Conservation (phyloP, 92 coral and sea anemone species). For the Galaxea fascicularis region DNA sequence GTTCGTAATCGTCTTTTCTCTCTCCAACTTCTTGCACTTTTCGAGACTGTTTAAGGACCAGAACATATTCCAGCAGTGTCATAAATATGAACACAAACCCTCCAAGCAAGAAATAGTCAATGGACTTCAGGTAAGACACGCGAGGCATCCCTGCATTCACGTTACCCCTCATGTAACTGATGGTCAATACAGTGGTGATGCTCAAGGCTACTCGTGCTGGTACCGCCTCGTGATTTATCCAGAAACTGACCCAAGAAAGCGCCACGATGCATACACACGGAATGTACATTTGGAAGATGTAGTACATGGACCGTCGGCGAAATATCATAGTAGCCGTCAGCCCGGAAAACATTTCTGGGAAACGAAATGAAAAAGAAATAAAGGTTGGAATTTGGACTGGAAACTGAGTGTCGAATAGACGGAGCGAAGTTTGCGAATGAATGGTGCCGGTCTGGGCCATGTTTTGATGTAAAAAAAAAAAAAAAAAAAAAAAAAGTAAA, state of each 20-base stretch:
- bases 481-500: no score
- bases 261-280: slow-evolving; percentile 91
- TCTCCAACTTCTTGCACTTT: slow-evolving; percentile 6
- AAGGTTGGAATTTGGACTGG: no score
- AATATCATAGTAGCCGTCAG: slow-evolving; percentile 90
- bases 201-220: slow-evolving; percentile 96
- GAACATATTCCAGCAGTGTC: slow-evolving; percentile 89
- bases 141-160: slow-evolving; percentile 91
- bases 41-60: slow-evolving; percentile 79
- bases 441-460: no score
- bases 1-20: slow-evolving; percentile 27
- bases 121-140: slow-evolving; percentile 93
- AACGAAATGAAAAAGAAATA: neutral
- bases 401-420: no score
- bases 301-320: slow-evolving; percentile 90
- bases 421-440: no score
- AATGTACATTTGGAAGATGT: slow-evolving; percentile 92
- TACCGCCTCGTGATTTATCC: slow-evolving; percentile 96
- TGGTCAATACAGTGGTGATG: slow-evolving; percentile 95
- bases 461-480: no score
- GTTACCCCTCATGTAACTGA: slow-evolving; percentile 93
- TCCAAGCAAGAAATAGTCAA: slow-evolving; percentile 91
- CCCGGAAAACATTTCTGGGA: slow-evolving; percentile 77
- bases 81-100: slow-evolving; percentile 91
- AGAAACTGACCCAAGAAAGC: slow-evolving; percentile 95